Evolutionary conservation across 2,888 invertebrate genomes (phyloP), one percentile per base, ranked within the genome.

Genomic region (Lochmaea capreae): DNA sequence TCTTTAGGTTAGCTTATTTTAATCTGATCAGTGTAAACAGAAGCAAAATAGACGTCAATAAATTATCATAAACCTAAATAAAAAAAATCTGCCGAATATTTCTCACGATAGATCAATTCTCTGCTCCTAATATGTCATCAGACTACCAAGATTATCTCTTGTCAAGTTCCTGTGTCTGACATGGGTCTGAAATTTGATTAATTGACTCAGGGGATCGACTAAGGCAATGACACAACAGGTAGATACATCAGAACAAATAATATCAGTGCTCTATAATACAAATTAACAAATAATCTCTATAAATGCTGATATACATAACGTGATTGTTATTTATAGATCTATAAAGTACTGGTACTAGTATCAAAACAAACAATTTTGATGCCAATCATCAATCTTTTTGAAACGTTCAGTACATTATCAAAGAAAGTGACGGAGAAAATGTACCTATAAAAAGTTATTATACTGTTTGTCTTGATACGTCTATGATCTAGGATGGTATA

Each of bases 101-200:
- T 80, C 80, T 80, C 80, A 80, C 80, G 80, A 78, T 76, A 49
- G 67, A 75, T 71, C 68, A 68, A 72, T 33, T 61, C 59, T 70
- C 49, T 72, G 73, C 71, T 78, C 77, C 68, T 78, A 78, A 79
- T 78, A 78, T 76, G 79, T 79, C 79, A 79, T 79, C 76, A 65
- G 76, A 72, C 58, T 66, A 71, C 70, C 46, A 59, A 67, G 75
- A 73, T 73, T 67, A 73, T 71, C 73, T 74, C 71, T 76, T 77
- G 78, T 78, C 78, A 78, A 74, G 74, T 71, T 73, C 66, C 72
- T 65, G 72, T 73, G 75, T 76, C 77, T 78, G 80, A 80, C 80
- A 77, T 72, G 77, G 79, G 78, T 77, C 77, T 73, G 26, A 78
- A 76, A 73, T 63, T 76, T 80, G 80, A 80, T 80, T 79, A 79